Evolutionary conservation across 2,113 vertebrate species (phyloP).

Genomic region (Leptodactylus fuscus): DNA sequence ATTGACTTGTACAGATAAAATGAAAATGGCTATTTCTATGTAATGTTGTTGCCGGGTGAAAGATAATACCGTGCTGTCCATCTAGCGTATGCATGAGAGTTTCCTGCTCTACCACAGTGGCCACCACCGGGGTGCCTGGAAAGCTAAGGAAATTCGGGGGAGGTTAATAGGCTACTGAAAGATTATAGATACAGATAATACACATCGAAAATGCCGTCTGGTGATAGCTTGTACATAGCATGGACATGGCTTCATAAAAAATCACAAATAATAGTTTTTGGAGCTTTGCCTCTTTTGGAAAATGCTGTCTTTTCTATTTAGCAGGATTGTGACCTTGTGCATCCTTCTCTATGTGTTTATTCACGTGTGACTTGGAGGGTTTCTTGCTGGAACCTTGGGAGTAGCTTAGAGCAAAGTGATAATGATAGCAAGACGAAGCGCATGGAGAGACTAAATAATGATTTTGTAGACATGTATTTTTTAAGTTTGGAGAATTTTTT

Average conservation of each 20-base stretch:
- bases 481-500: not conserved
- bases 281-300: constrained; percentile 34
- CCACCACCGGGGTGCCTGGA: constrained; percentile 17
- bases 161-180: constrained; percentile 49
- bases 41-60: constrained; percentile 10
- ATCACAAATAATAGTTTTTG: constrained; percentile 39
- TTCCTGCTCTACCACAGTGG: not conserved
- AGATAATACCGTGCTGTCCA: constrained; percentile 35
- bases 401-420: constrained; percentile 22
- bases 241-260: constrained; percentile 28
- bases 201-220: constrained; percentile 34
- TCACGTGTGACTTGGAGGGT: not conserved
- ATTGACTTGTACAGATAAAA: constrained; percentile 54
- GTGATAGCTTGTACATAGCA: constrained; percentile 2
- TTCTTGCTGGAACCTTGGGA: constrained; percentile 18
- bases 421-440: not conserved
- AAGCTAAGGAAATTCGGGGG: constrained; percentile 12
- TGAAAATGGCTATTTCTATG: constrained; percentile 50
- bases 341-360: constrained; percentile 19
- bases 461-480: not conserved
- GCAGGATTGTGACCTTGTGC: constrained; percentile 38
- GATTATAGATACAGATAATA: constrained; percentile 51
- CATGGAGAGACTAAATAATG: not conserved
- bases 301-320: constrained; percentile 42
- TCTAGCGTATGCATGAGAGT: constrained; percentile 17